Conservation (phyloP, 2,797 vertebrate species). For the Pampus argenteus region DNA sequence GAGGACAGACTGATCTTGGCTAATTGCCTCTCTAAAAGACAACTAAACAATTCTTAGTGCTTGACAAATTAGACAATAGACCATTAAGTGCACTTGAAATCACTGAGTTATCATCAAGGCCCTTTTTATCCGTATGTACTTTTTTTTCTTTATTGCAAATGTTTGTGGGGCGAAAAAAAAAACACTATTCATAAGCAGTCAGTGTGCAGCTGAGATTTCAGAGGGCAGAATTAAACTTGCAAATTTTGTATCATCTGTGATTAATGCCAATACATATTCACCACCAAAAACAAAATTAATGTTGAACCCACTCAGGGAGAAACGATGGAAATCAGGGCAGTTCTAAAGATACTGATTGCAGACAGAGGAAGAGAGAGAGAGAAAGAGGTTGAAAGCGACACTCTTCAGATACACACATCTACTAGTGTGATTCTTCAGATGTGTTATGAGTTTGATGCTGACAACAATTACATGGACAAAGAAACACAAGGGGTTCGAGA, state of each 20-base stretch:
- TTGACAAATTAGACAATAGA: constrained; percentile 77
- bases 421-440: constrained; percentile 47
- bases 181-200: constrained; percentile 46
- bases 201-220: constrained; percentile 66
- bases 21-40: constrained; percentile 73
- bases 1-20: constrained; percentile 66
- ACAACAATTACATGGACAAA: constrained; percentile 64
- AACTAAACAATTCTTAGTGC: constrained; percentile 66
- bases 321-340: constrained; percentile 69
- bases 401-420: constrained; percentile 46
- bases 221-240: constrained; percentile 73
- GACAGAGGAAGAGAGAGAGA: not conserved
- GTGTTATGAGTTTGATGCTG: constrained; percentile 40
- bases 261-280: constrained; percentile 73
- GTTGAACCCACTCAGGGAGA: constrained; percentile 57
- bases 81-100: constrained; percentile 72
- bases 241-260: constrained; percentile 71
- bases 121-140: constrained; percentile 65
- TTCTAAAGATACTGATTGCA: constrained; percentile 65
- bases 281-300: constrained; percentile 63
- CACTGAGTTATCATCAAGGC: constrained; percentile 65
- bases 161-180: constrained; percentile 30
- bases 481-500: constrained; percentile 44
- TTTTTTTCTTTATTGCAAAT: constrained; percentile 62
- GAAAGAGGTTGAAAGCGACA: constrained; percentile 43